phyloP scores from a whole-genome alignment of 2,888 invertebrate genomes.

The Epirrhoe tristata region DNA sequence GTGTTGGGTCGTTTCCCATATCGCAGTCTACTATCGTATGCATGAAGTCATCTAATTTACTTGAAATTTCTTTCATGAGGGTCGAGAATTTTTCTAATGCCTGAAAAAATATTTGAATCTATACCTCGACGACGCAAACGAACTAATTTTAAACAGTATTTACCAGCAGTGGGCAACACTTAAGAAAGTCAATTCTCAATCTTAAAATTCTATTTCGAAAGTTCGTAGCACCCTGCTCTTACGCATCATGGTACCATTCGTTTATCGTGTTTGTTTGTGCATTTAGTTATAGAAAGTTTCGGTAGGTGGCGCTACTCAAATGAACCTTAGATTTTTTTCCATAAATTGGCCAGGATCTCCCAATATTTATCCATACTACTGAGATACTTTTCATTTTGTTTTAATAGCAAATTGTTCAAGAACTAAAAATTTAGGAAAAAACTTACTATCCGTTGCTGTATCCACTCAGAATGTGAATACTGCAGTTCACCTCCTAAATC shows the following conservation, averaged over 20 bases:
- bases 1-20: conserved; percentile 96
- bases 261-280: conserved; percentile 1
- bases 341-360: background rate
- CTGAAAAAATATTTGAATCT: conserved; percentile 77
- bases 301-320: conserved; percentile 44
- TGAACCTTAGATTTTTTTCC: background rate
- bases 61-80: conserved; percentile 95
- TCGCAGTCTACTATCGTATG: conserved; percentile 95
- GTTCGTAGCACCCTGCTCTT: background rate
- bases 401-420: too few relatives aligned
- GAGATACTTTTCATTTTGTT: too few relatives aligned
- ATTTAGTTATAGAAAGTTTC: conserved; percentile 13
- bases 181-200: background rate
- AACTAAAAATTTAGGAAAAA: background rate
- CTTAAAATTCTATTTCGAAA: background rate
- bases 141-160: background rate
- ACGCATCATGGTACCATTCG: background rate
- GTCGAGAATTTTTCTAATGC: conserved; percentile 97
- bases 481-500: conserved; percentile 95
- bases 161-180: background rate
- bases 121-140: background rate
- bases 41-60: conserved; percentile 94
- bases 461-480: conserved; percentile 98
- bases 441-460: conserved; percentile 97
- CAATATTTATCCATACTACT: background rate